Conservation (phyloP, 1,140 invertebrate genomes). For the Calliopsis andreniformis region DNA sequence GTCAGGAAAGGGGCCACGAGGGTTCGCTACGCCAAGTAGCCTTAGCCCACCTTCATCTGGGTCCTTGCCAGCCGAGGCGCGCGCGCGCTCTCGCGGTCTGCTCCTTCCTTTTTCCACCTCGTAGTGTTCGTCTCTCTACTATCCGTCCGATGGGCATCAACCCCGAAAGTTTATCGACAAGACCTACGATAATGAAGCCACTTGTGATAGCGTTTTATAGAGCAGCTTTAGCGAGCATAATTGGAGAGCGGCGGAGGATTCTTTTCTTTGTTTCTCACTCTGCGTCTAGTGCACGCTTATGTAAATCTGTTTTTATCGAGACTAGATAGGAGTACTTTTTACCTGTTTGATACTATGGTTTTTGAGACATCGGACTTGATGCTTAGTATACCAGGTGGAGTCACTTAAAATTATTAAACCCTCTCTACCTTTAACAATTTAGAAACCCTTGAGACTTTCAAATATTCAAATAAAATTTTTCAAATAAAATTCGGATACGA, state of each 20-base stretch:
- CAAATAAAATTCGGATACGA: no score
- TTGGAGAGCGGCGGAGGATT: neutral
- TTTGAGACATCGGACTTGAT: no score
- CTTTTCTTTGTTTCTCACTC: neutral
- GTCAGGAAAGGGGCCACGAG: slow-evolving; percentile 60
- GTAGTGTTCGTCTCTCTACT: slow-evolving; percentile 22
- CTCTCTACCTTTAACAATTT: no score
- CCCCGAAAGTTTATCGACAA: slow-evolving; percentile 44
- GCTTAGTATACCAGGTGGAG: no score
- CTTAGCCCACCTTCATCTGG: slow-evolving; percentile 72
- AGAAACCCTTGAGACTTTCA: no score
- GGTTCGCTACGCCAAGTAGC: slow-evolving; percentile 58
- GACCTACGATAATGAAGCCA: slow-evolving; percentile 30
- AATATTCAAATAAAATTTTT: no score
- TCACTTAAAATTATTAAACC: no score
- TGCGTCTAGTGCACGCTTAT: neutral
- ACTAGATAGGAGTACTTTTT: no score
- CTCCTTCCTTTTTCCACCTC: slow-evolving; percentile 67
- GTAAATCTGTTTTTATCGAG: slow-evolving; percentile 21
- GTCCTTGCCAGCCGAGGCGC: slow-evolving; percentile 71
- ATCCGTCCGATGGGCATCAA: slow-evolving; percentile 61
- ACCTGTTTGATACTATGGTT: no score
- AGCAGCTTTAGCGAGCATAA: slow-evolving; percentile 11
- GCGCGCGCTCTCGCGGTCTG: slow-evolving; percentile 23
- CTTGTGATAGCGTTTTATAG: neutral